Percentiles rank a stretch among this genome's conserved stretches.
Evolutionary conservation across 2,888 invertebrate genomes (phyloP).

Genomic region (Chloromyia formosa): DNA sequence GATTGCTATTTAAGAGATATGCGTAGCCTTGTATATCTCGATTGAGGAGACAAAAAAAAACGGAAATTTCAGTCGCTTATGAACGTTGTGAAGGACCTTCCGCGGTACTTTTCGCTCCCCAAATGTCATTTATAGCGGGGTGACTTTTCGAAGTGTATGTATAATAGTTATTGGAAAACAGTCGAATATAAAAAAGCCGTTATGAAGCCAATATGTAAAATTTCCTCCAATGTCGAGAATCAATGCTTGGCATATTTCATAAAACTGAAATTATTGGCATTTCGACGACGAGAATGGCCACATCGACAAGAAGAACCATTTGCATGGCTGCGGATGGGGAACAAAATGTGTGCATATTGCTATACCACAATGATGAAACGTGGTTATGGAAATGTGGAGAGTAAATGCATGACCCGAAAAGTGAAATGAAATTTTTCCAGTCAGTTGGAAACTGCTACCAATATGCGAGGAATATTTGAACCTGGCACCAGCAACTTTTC

Average conservation of each 20-base stretch:
- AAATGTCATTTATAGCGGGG: too few species aligned
- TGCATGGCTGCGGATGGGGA: neutral
- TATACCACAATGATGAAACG: neutral
- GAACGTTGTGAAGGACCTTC: neutral
- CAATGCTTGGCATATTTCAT: slow-evolving; percentile 41
- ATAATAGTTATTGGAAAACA: neutral
- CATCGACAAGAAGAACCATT: neutral
- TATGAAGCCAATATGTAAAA: slow-evolving; percentile 36
- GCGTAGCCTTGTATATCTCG: neutral
- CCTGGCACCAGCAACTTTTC: slow-evolving; percentile 28
- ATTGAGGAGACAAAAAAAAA: neutral
- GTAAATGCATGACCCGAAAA: neutral
- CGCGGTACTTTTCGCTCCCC: too few species aligned
- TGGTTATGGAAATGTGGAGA: neutral
- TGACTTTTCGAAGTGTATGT: too few species aligned
- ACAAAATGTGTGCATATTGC: neutral
- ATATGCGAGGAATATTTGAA: slow-evolving; percentile 18
- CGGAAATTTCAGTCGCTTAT: neutral
- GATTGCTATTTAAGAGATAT: slow-evolving; percentile 27
- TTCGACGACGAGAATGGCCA: neutral
- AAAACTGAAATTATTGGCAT: slow-evolving; percentile 35
- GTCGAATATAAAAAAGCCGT: neutral
- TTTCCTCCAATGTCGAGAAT: slow-evolving; percentile 15
- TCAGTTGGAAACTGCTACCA: slow-evolving; percentile 17
- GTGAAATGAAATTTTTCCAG: neutral